Base-by-base conservation (phyloP, 2,888 invertebrate species). In the Horisme vitalbata region DNA sequence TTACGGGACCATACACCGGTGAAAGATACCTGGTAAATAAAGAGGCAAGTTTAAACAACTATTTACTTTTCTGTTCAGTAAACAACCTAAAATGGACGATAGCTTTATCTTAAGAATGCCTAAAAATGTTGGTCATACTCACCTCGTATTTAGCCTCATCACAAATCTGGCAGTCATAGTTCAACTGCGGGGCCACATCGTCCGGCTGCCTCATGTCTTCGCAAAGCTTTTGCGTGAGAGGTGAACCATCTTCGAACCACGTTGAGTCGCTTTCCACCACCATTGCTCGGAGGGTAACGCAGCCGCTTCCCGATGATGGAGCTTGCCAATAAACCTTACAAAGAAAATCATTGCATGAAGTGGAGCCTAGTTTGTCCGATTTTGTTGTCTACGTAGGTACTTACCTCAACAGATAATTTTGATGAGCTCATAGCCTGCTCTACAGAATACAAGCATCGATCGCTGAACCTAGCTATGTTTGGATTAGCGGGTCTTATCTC, bases 101-200 rank as follows among this genome's bases (percentile, higher is more conserved):
- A n/a, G n/a, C n/a, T n/a, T n/a, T n/a, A n/a, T n/a, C n/a, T n/a
- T n/a, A n/a, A n/a, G n/a, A 18, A 18, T 18, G 6, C 18, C 18
- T 18, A 18, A 6, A 4, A 6, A 18, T 18, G 2, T 6, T 1
- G 6, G 6, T 6, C 6, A 18, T 5, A 18, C 18, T 1, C 18
- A 84, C 87, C 77, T 88, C 87, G 63, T 88, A 88, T 55, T 88
- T 88, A 33, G 88, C 88, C 53, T 87, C 87, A 38, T 86, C 85
- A 53, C 88, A 88, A 6, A 80, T 72, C 8, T 71, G 57, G 33
- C 88, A 88, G n/a, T 83, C 72, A 3, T 71, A 65, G 48, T 87
- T 87, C 0, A 86, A 34, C 35, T 73, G 71, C 1, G 81, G 84
- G 0, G 85, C 66, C 0, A 82, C 67, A 41, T 88, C 88, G 45